Conservation (phyloP, 2,113 vertebrate genomes). For the Reinhardtius hippoglossoides region DNA sequence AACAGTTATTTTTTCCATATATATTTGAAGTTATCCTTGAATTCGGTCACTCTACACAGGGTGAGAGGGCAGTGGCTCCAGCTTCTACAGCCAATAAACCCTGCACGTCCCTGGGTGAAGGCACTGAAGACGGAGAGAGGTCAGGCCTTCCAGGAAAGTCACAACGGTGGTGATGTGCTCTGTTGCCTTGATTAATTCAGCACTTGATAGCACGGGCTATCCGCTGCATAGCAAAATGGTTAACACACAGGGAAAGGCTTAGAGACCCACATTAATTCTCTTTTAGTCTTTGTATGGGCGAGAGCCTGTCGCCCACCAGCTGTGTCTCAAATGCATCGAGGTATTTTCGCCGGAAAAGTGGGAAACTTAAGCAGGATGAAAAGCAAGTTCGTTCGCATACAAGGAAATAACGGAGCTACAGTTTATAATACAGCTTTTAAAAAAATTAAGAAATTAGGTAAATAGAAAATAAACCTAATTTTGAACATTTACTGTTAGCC, state of each 20-base stretch:
- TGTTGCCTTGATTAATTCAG: conserved; percentile 51
- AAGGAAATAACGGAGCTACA: background rate
- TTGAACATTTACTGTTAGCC: too few species aligned
- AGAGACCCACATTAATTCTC: conserved; percentile 21
- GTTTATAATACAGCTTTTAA: background rate
- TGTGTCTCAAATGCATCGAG: background rate
- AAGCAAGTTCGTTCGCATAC: background rate
- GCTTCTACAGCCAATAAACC: conserved; percentile 14
- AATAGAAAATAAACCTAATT: background rate
- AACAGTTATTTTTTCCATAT: background rate
- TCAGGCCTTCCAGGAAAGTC: conserved; percentile 29
- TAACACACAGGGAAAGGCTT: conserved; percentile 10
- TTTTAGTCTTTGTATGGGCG: conserved; percentile 32
- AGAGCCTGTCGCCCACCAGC: conserved; percentile 37
- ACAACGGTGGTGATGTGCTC: conserved; percentile 29
- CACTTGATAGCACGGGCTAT: conserved; percentile 6
- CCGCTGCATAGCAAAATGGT: conserved; percentile 28
- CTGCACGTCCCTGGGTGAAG: conserved; percentile 18
- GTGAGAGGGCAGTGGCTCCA: background rate
- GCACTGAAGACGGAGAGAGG: conserved; percentile 35
- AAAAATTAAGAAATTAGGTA: too few species aligned
- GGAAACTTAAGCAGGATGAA: background rate
- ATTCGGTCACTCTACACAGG: background rate
- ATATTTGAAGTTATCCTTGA: background rate
- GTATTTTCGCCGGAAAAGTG: background rate